Evolutionary conservation across 2,113 vertebrate genomes (phyloP).

Genomic region (Lophochroa leadbeateri): DNA sequence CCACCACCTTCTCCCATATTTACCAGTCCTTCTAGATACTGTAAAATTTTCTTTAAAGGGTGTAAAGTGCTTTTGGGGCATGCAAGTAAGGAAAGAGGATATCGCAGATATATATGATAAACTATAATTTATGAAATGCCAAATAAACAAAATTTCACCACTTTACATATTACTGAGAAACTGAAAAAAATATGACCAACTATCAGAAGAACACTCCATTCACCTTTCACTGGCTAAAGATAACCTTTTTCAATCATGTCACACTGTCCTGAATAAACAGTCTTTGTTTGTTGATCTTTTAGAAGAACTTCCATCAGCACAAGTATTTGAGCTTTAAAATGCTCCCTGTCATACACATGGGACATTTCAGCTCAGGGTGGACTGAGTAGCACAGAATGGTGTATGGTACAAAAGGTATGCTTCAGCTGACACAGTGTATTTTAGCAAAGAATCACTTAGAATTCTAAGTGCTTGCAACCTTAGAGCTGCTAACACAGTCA

Average conservation of each 20-base stretch:
- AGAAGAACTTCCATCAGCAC: background rate
- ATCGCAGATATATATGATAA: background rate
- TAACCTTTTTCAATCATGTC: background rate
- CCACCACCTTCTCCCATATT: background rate
- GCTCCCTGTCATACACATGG: background rate
- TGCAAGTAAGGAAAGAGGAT: background rate
- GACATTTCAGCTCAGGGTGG: background rate
- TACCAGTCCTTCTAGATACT: background rate
- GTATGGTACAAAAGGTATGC: background rate
- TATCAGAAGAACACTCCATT: background rate
- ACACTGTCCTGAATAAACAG: background rate
- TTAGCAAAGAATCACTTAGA: background rate
- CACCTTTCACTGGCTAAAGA: background rate
- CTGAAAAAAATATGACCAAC: background rate
- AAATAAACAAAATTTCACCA: background rate
- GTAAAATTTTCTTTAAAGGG: background rate
- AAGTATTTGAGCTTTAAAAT: background rate
- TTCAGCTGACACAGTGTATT: background rate
- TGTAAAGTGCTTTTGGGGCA: background rate
- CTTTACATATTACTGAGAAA: background rate
- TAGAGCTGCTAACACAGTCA: background rate
- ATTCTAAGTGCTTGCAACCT: background rate
- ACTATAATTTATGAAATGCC: background rate
- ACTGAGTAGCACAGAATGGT: background rate
- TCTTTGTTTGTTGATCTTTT: background rate